These are phyloP conservation scores for Ailuropoda melanoleuca DNA, from an alignment of 2,113 vertebrate genomes.

Conservation along the genomic window DNA sequence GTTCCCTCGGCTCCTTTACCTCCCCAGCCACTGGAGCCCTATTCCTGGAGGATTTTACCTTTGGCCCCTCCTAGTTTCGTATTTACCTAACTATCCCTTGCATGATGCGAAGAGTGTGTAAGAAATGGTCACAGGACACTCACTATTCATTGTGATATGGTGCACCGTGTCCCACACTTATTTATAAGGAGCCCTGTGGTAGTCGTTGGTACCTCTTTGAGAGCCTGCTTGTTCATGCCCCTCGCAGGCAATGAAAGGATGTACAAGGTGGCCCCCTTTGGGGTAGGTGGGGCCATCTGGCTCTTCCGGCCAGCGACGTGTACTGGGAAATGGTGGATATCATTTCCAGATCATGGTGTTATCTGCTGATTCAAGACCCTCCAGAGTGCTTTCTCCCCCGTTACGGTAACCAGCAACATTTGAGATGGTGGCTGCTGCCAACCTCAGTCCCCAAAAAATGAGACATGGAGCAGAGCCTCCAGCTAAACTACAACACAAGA, in stretches of 20 bases:
- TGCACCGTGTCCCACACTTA: accelerated
- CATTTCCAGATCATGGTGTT: not conserved
- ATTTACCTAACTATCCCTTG: not conserved
- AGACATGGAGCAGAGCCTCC: not conserved
- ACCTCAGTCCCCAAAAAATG: not conserved
- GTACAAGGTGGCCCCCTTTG: too few species aligned
- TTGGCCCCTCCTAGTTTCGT: not conserved
- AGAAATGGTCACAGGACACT: not conserved
- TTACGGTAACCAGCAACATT: not conserved
- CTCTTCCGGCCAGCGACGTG: not conserved
- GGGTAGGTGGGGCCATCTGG: not conserved
- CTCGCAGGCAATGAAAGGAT: not conserved
- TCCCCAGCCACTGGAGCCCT: not conserved
- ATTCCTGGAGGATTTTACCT: not conserved
- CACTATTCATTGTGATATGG: not conserved
- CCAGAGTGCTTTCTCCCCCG: not conserved
- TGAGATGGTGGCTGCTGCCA: not conserved
- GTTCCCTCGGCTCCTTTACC: not conserved
- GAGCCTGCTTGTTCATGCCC: not conserved
- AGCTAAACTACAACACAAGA: not conserved
- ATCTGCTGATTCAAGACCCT: not conserved
- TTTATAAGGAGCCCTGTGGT: not conserved
- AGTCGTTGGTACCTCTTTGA: not conserved
- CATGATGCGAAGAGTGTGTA: not conserved
- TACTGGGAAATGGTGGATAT: not conserved